These are phyloP conservation scores for Sorex maritimensis DNA, from an alignment of 2,797 vertebrate species.

Conservation along the genomic window DNA sequence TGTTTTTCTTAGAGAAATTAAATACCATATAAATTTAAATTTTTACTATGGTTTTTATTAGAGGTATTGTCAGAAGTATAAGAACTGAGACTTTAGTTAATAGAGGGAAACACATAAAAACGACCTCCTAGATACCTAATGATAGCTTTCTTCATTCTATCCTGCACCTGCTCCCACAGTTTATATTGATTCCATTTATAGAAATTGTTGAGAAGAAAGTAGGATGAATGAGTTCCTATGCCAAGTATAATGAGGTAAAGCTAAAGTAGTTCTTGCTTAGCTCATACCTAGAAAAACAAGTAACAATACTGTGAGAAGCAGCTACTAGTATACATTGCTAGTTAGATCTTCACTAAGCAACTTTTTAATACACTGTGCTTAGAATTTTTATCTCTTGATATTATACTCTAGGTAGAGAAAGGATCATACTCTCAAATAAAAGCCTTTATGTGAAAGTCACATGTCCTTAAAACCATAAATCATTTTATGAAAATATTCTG, in stretches of 20 bases:
- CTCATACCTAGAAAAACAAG: neutral
- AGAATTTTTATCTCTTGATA: too few species aligned
- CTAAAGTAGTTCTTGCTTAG: neutral
- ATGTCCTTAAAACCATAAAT: neutral
- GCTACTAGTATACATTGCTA: neutral
- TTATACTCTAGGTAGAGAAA: too few species aligned
- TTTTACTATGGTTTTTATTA: neutral
- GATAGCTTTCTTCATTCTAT: neutral
- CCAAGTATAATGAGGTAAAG: neutral
- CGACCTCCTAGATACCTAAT: neutral
- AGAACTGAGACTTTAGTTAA: neutral
- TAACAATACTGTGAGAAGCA: neutral
- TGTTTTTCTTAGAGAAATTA: neutral
- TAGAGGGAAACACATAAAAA: too few species aligned
- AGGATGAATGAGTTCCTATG: neutral
- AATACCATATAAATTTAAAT: neutral
- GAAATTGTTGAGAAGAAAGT: neutral
- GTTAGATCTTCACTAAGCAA: neutral
- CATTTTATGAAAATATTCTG: too few species aligned
- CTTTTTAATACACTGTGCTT: neutral
- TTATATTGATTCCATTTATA: neutral
- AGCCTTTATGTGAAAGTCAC: neutral
- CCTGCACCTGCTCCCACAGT: neutral
- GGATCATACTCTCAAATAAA: constrained; percentile 22
- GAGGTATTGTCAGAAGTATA: neutral